phyloP scores from a whole-genome alignment of 1,140 invertebrate genomes.

The Diachasmimorpha longicaudata region DNA sequence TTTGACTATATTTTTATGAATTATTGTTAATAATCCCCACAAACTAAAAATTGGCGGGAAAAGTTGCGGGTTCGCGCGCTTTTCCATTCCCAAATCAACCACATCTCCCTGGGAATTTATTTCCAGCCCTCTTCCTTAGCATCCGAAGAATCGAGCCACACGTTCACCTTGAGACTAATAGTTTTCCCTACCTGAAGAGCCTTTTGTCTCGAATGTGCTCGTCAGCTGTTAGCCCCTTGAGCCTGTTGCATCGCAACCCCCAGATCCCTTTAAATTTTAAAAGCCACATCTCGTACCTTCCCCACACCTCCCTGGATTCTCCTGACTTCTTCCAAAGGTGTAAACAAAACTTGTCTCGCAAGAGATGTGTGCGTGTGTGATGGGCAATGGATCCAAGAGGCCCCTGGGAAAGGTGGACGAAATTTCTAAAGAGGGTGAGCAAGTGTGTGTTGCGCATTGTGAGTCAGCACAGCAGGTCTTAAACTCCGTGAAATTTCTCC shows the following conservation, averaged over 20 bases:
- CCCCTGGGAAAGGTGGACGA: constrained; percentile 14
- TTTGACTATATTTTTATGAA: too few species aligned
- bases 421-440: neutral
- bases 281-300: neutral
- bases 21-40: too few species aligned
- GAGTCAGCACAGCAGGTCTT: neutral
- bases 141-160: neutral
- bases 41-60: neutral
- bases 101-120: neutral
- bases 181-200: neutral
- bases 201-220: constrained; percentile 30
- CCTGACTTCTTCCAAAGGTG: neutral
- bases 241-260: neutral
- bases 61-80: neutral
- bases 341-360: constrained; percentile 7
- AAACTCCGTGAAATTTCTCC: neutral
- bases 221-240: constrained; percentile 40
- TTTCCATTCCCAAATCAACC: neutral
- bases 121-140: neutral
- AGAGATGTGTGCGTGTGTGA: neutral
- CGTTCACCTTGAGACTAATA: neutral
- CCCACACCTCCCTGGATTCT: neutral
- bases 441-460: neutral
- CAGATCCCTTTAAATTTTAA: constrained; percentile 29
- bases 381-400: neutral